These are phyloP conservation scores for Poeciliopsis retropinna DNA, from an alignment of 2,113 vertebrate species.

Conservation along the genomic window DNA sequence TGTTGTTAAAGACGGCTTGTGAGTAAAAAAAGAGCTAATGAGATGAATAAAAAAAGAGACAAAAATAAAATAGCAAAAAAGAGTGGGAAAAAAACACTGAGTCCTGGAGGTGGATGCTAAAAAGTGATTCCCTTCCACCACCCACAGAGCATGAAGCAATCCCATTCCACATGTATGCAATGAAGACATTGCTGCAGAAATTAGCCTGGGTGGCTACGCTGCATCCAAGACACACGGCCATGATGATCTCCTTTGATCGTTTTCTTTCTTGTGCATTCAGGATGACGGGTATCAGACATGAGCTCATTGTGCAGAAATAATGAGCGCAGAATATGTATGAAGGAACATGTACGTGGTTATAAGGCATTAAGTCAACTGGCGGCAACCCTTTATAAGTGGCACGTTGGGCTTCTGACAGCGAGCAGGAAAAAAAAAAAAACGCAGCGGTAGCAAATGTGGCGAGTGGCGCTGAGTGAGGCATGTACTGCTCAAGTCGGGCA, in stretches of 20 bases:
- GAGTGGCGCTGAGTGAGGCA: slow-evolving; percentile 4
- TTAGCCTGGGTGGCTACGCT: slow-evolving; percentile 62
- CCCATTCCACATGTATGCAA: slow-evolving; percentile 48
- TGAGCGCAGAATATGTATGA: slow-evolving; percentile 61
- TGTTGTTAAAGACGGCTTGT: slow-evolving; percentile 1
- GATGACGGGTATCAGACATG: slow-evolving; percentile 56
- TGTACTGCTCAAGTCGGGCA: slow-evolving; percentile 25
- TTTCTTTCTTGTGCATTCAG: slow-evolving; percentile 17
- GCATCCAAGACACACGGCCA: slow-evolving; percentile 39
- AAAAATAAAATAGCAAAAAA: slow-evolving; percentile 1
- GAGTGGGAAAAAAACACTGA: slow-evolving; percentile 7
- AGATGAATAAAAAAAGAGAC: slow-evolving; percentile 1
- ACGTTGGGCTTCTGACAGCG: slow-evolving; percentile 12
- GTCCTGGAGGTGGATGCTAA: slow-evolving; percentile 17
- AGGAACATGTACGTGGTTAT: slow-evolving; percentile 23
- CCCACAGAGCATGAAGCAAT: slow-evolving; percentile 53
- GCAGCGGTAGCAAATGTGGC: slow-evolving; percentile 13
- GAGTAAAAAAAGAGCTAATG: background rate
- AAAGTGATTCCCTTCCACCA: slow-evolving; percentile 32
- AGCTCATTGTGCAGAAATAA: slow-evolving; percentile 49
- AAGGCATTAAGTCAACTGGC: slow-evolving; percentile 29
- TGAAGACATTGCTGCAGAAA: slow-evolving; percentile 45
- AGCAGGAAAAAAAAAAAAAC: background rate
- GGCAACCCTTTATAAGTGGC: slow-evolving; percentile 16
- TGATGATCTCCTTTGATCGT: slow-evolving; percentile 58